These are phyloP conservation scores for Tridacna crocea DNA, from an alignment of 2,888 invertebrate genomes.

Conservation along the genomic window DNA sequence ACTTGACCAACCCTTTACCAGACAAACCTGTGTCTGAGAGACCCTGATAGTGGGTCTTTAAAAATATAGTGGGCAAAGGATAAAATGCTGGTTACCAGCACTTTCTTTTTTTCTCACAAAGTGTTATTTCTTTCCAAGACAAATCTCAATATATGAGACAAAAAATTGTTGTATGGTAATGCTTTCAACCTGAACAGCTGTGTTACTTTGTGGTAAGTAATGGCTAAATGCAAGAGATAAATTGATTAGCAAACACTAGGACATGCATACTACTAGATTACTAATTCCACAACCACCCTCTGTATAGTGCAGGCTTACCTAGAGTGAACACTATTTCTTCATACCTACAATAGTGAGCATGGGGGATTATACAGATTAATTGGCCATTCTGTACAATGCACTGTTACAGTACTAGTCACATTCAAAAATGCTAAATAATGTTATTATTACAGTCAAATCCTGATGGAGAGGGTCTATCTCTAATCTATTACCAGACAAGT, in stretches of 20 bases:
- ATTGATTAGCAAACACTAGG: not conserved
- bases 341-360: conserved; percentile 59
- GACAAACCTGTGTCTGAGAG: not conserved
- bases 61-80: conserved; percentile 4
- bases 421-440: not conserved
- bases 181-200: not conserved
- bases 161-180: not conserved
- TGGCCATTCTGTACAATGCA: conserved; percentile 13
- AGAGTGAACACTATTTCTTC: conserved; percentile 51
- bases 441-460: too few species aligned
- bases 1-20: not conserved
- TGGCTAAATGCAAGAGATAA: too few species aligned
- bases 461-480: too few species aligned
- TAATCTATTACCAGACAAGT: too few species aligned
- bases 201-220: too few species aligned
- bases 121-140: not conserved
- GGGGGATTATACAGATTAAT: conserved; percentile 21
- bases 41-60: not conserved
- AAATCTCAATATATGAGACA: not conserved
- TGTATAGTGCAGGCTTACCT: conserved; percentile 47
- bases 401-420: not conserved
- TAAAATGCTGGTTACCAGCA: conserved; percentile 5
- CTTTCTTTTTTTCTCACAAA: not conserved
- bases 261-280: conserved; percentile 27
- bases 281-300: conserved; percentile 10